These are phyloP conservation scores for Lacerta agilis DNA, from an alignment of 2,797 vertebrate genomes.

Conservation along the genomic window DNA sequence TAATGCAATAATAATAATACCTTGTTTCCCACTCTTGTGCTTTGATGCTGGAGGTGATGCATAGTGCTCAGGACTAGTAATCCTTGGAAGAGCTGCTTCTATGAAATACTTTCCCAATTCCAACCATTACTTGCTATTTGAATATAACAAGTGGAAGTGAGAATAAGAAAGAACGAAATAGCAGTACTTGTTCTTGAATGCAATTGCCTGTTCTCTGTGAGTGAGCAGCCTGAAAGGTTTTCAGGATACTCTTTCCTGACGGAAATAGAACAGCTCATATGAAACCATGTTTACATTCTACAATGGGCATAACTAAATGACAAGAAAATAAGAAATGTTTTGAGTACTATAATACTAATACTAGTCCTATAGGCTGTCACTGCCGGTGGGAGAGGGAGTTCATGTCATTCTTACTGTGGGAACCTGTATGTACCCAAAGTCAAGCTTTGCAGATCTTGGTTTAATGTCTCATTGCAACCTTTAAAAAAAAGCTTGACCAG, in stretches of 20 bases:
- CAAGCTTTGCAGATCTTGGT: neutral
- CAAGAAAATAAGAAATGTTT: too few species aligned
- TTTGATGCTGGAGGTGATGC: too few species aligned
- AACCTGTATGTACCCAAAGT: neutral
- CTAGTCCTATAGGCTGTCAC: neutral
- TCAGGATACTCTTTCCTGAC: neutral
- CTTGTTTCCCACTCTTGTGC: too few species aligned
- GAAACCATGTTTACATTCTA: neutral
- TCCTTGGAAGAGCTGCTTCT: neutral
- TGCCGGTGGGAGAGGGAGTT: neutral
- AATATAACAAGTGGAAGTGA: conserved; percentile 1
- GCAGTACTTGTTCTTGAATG: neutral
- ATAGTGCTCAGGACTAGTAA: too few species aligned
- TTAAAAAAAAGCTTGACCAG: too few species aligned
- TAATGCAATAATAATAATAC: too few species aligned
- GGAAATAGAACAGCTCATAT: neutral
- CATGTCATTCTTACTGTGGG: neutral
- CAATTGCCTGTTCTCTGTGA: conserved; percentile 13
- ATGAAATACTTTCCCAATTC: neutral
- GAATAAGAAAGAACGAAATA: neutral
- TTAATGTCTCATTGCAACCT: neutral
- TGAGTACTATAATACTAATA: neutral
- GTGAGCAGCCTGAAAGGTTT: neutral
- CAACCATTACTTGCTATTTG: neutral
- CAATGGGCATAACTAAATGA: neutral